A percentile compares a stretch with the other conserved stretches of the same genome.
Evolutionary conservation across 2,888 invertebrate species (phyloP).

Genomic region (Anarsia innoxiella): DNA sequence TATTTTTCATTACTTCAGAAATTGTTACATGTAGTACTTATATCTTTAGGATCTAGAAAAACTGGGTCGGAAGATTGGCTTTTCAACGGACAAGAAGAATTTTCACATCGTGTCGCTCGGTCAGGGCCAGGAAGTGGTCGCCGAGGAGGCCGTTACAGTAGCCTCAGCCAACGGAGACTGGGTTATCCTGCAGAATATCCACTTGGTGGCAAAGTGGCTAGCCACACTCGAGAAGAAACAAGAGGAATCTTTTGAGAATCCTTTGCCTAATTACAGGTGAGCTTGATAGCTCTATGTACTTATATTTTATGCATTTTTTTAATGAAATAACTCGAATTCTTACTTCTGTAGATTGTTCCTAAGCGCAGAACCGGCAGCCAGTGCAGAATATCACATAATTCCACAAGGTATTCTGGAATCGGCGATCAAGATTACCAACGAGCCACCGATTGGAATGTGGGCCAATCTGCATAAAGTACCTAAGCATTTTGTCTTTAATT

Average conservation of each 20-base stretch:
- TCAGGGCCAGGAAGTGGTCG: slow-evolving; percentile 95
- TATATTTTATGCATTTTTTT: background rate
- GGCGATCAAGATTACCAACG: slow-evolving; percentile 96
- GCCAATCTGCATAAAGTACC: slow-evolving; percentile 93
- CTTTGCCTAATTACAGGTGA: slow-evolving; percentile 76
- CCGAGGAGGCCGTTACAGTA: slow-evolving; percentile 88
- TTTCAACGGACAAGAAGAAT: slow-evolving; percentile 84
- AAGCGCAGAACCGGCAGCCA: slow-evolving; percentile 89
- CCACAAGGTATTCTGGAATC: slow-evolving; percentile 93
- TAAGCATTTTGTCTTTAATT: no score
- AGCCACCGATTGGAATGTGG: slow-evolving; percentile 96
- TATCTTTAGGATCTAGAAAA: slow-evolving; percentile 93
- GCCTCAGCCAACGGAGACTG: slow-evolving; percentile 88
- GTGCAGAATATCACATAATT: slow-evolving; percentile 79
- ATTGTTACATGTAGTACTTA: no score
- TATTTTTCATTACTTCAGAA: background rate
- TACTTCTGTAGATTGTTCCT: slow-evolving; percentile 82
- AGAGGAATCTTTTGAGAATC: slow-evolving; percentile 84
- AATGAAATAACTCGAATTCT: slow-evolving; percentile 22
- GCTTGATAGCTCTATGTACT: background rate
- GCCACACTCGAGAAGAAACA: slow-evolving; percentile 91
- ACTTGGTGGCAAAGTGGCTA: slow-evolving; percentile 94
- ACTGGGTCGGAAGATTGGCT: slow-evolving; percentile 86
- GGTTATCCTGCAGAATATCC: slow-evolving; percentile 96
- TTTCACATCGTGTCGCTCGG: slow-evolving; percentile 96